A percentile compares a stretch with the other conserved stretches of the same genome.
Evolutionary conservation across 1,140 invertebrate species (phyloP).

Genomic region (Babylonia areolata): DNA sequence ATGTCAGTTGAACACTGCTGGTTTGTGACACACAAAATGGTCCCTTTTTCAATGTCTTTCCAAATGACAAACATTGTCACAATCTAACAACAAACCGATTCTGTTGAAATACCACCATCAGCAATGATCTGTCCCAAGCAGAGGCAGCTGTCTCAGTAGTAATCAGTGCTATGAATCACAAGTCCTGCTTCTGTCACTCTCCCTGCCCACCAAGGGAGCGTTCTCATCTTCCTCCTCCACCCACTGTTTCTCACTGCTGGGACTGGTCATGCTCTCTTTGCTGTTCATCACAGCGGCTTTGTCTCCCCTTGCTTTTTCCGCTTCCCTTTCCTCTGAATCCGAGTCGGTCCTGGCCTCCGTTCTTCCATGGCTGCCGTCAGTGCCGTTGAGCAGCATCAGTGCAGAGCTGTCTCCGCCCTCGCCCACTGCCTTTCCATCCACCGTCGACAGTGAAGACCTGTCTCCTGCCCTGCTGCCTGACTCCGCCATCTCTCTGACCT

Average conservation of each 20-base stretch:
- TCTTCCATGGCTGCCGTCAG: background rate
- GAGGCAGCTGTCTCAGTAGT: too few relatives aligned
- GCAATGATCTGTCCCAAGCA: too few relatives aligned
- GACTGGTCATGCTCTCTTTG: background rate
- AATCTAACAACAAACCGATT: background rate
- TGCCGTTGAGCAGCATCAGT: background rate
- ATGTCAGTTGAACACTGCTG: too few relatives aligned
- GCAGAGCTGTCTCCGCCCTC: background rate
- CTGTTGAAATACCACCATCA: background rate
- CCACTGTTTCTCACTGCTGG: background rate
- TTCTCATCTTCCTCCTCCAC: constrained; percentile 28
- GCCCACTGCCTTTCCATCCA: background rate
- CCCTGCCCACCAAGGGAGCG: constrained; percentile 8
- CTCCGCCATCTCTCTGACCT: too few relatives aligned
- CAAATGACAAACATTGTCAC: background rate
- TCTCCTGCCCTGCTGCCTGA: background rate
- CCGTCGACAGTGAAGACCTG: background rate
- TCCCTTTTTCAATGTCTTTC: background rate
- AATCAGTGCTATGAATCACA: background rate
- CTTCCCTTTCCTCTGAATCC: background rate
- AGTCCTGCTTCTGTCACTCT: constrained; percentile 18
- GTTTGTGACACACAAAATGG: too few relatives aligned
- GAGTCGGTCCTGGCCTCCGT: background rate
- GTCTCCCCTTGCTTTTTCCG: background rate
- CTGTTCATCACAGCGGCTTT: constrained; percentile 19